phyloP scores from a whole-genome alignment of 2,797 vertebrate genomes.

The Acomys russatus region DNA sequence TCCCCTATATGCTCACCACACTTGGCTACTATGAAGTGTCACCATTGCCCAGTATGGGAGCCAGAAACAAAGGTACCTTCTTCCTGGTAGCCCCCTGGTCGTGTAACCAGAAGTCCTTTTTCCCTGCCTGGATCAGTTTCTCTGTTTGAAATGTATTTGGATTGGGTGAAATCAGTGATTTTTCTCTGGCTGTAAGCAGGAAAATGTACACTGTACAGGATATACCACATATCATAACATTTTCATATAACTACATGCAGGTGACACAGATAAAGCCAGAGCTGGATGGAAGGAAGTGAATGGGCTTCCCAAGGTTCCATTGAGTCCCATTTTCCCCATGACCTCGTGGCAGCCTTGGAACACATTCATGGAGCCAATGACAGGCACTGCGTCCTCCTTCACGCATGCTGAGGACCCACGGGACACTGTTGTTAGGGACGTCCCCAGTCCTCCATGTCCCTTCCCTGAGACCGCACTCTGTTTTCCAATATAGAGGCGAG shows the following conservation, averaged over 20 bases:
- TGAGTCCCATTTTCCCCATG: background rate
- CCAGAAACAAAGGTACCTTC: background rate
- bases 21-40: background rate
- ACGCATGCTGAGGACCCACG: background rate
- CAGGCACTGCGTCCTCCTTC: background rate
- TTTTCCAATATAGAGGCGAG: background rate
- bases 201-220: background rate
- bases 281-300: background rate
- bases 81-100: background rate
- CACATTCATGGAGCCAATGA: background rate
- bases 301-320: background rate
- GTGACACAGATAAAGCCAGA: background rate
- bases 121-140: background rate
- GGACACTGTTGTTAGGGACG: background rate
- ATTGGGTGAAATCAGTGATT: background rate
- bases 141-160: background rate
- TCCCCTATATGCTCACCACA: background rate
- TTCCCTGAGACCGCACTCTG: background rate
- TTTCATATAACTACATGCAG: background rate
- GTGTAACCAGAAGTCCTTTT: background rate
- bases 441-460: background rate
- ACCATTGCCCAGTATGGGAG: background rate
- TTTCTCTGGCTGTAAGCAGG: background rate
- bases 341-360: background rate
- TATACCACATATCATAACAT: background rate